These are phyloP conservation scores for Troides oblongomaculatus DNA, from an alignment of 2,888 invertebrate genomes.

Conservation along the genomic window DNA sequence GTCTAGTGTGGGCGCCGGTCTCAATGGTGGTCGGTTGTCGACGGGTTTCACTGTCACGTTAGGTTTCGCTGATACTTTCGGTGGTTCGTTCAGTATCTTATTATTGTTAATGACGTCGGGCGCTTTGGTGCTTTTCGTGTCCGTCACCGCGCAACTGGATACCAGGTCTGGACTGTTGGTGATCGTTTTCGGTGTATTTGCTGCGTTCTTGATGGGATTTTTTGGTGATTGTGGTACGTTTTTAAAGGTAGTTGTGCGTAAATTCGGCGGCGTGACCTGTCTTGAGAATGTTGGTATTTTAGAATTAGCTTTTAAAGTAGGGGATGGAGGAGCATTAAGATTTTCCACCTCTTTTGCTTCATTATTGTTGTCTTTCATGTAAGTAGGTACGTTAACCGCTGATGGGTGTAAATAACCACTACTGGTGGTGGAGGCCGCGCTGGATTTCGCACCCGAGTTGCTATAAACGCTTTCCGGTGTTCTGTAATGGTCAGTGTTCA, in stretches of 20 bases:
- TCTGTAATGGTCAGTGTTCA: conserved; percentile 81
- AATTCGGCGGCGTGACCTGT: conserved; percentile 75
- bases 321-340: conserved; percentile 54
- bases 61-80: conserved; percentile 72
- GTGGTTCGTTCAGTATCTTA: conserved; percentile 64
- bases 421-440: conserved; percentile 81
- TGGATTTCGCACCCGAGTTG: conserved; percentile 81
- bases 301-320: conserved; percentile 66
- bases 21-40: conserved; percentile 64
- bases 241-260: conserved; percentile 68
- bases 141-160: conserved; percentile 83
- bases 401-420: conserved; percentile 88
- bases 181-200: conserved; percentile 53
- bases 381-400: conserved; percentile 83
- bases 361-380: conserved; percentile 44
- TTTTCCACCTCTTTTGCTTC: conserved; percentile 57
- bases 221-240: conserved; percentile 68
- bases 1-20: conserved; percentile 63
- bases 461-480: conserved; percentile 82
- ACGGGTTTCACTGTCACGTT: conserved; percentile 62
- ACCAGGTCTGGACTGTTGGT: conserved; percentile 86
- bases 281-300: conserved; percentile 72
- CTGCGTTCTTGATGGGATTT: conserved; percentile 50
- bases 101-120: conserved; percentile 81
- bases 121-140: conserved; percentile 76